Conservation (phyloP, 2,113 vertebrate species). For the Tyto alba region DNA sequence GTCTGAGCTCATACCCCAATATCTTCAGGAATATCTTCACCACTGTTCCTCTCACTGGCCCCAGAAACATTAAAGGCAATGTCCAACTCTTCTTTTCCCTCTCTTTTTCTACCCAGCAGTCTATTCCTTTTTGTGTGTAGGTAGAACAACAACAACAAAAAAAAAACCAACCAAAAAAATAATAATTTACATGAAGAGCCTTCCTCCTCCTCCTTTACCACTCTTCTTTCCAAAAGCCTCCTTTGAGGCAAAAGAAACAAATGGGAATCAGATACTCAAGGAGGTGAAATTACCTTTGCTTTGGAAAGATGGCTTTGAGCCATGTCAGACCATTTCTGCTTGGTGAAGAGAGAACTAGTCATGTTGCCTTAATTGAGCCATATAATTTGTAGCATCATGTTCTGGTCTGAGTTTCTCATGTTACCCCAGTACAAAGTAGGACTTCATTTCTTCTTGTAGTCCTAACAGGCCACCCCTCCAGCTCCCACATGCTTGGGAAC, state of each 20-base stretch:
- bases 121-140: background rate
- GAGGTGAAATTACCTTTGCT: background rate
- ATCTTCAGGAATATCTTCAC: background rate
- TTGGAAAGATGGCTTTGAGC: conserved; percentile 9
- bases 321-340: conserved; percentile 38
- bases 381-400: conserved; percentile 42
- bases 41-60: background rate
- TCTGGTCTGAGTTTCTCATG: background rate
- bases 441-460: background rate
- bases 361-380: conserved; percentile 28
- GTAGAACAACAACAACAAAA: background rate
- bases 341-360: conserved; percentile 48
- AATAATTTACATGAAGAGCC: background rate
- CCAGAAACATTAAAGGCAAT: background rate
- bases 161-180: background rate
- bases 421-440: background rate
- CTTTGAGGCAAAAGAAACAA: background rate
- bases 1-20: background rate
- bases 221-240: background rate
- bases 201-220: background rate
- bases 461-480: background rate
- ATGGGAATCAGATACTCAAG: background rate
- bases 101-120: background rate
- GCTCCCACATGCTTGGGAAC: background rate
- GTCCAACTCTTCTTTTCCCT: background rate